A percentile compares a stretch with the other conserved stretches of the same genome.
These are phyloP conservation scores for Setipinna tenuifilis DNA, from an alignment of 2,797 vertebrate species.

Conservation along the genomic window DNA sequence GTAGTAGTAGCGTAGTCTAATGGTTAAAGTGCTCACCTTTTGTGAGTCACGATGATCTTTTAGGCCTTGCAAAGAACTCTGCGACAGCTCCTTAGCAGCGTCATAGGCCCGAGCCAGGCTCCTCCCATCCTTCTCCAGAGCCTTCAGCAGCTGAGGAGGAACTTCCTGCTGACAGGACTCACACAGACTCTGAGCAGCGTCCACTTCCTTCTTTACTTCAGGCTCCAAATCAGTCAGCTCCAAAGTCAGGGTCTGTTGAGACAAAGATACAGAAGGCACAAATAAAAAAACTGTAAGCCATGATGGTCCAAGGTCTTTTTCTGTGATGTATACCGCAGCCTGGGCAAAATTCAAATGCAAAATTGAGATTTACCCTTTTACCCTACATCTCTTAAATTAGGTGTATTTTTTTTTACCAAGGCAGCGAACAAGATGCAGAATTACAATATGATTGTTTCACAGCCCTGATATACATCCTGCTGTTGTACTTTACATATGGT, in stretches of 20 bases:
- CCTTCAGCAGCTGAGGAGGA: constrained; percentile 86
- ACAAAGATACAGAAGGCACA: background rate
- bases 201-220: constrained; percentile 79
- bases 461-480: background rate
- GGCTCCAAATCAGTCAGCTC: constrained; percentile 85
- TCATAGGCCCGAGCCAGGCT: constrained; percentile 85
- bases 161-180: constrained; percentile 79
- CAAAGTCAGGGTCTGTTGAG: constrained; percentile 75
- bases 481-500: background rate
- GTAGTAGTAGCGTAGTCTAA: no score
- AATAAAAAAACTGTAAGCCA: background rate
- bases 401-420: no score
- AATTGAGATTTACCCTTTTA: no score
- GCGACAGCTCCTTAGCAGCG: constrained; percentile 75
- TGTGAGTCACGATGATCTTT: constrained; percentile 70
- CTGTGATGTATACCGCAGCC: background rate
- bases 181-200: constrained; percentile 77
- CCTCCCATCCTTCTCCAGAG: constrained; percentile 89
- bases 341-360: no score
- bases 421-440: no score
- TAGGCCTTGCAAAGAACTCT: constrained; percentile 76
- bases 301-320: background rate
- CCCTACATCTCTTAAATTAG: no score
- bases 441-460: no score
- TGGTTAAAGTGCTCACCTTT: constrained; percentile 73